Base-by-base conservation (phyloP, 2,113 vertebrate genomes). In the Callospermophilus lateralis region DNA sequence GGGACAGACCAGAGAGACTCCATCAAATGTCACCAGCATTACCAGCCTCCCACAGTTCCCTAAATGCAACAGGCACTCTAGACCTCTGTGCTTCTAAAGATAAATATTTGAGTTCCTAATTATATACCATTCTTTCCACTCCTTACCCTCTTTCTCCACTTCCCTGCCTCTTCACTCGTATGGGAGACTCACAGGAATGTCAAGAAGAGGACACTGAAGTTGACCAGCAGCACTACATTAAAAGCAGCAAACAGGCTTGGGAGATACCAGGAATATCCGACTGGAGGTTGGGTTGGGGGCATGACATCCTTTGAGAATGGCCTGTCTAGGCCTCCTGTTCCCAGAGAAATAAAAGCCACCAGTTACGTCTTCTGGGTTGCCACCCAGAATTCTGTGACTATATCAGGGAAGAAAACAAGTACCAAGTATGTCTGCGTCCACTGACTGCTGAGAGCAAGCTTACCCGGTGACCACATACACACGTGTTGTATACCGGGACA, bases 161-260 rank as follows among this genome's bases (percentile, higher is more conserved):
- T 34, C 19, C 73, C 48, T 39, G 37, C 39, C 20, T 83, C 61
- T 2, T 2, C 9, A 11, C 89, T 34, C 9, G 12, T 6, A 0
- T 2, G 39, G 45, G 68, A 65, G 17, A 94, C 98, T 98, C 96
- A 98, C 96, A 96, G 98, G 65, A 97, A 97, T 2, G 94, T 97
- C 0, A 98, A 89, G 94, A 98, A 98, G 34, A 98, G 96, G 0
- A 63, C 96, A 22, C 89, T 98, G 72, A 97, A 34, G 24, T 45
- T 26, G 6, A 97, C 0, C n/a, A 98, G 45, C 65, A 95, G 34
- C 42, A 84, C 84, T 0, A 97, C 96, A 0, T 51, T 70, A 74
- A 98, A 95, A 8, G 74, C 89, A 0, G 94, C 96, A 24, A 97
- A 96, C 32, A 96, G 55, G 39, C 96, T 51, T 0, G 95, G 96